phyloP scores from a whole-genome alignment of 1,140 invertebrate genomes.

The Pseudomyrmex concolor region DNA sequence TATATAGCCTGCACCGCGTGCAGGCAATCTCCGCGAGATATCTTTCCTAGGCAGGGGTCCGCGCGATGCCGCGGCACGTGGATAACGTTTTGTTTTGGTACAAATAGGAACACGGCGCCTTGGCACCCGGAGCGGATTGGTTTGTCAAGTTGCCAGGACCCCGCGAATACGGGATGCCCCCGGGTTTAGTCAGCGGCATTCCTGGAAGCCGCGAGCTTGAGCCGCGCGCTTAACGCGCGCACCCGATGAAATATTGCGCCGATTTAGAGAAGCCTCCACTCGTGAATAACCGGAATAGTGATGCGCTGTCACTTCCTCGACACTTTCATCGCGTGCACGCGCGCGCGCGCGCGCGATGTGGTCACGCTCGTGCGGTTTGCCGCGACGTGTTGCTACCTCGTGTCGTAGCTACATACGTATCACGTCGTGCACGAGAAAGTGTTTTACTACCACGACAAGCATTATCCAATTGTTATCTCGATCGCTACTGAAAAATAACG shows the following conservation, averaged over 20 bases:
- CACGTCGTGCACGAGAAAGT: constrained; percentile 9
- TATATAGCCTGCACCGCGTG: too few species aligned
- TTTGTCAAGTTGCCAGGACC: constrained; percentile 81
- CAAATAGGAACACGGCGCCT: constrained; percentile 83
- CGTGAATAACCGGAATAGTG: constrained; percentile 38
- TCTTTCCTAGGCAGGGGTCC: constrained; percentile 43
- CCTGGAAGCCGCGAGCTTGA: constrained; percentile 73
- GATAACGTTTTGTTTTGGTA: constrained; percentile 81
- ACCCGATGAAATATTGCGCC: constrained; percentile 79
- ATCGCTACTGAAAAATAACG: constrained; percentile 36
- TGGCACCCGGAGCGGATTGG: constrained; percentile 80
- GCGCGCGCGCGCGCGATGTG: constrained; percentile 3
- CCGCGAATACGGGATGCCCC: constrained; percentile 75
- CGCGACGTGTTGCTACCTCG: not conserved
- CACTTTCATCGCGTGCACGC: constrained; percentile 20
- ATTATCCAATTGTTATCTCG: constrained; percentile 41
- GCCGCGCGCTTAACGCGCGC: constrained; percentile 46
- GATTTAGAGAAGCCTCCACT: constrained; percentile 75
- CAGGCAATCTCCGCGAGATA: constrained; percentile 32
- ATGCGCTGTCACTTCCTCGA: constrained; percentile 48
- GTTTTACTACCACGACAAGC: not conserved
- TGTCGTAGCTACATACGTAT: constrained; percentile 9
- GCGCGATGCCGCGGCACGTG: constrained; percentile 67
- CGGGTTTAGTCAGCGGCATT: constrained; percentile 80
- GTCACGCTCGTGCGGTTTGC: not conserved